A percentile compares a stretch with the other conserved stretches of the same genome.
Conservation (phyloP, 1,140 invertebrate genomes). For the Achroia grisella region DNA sequence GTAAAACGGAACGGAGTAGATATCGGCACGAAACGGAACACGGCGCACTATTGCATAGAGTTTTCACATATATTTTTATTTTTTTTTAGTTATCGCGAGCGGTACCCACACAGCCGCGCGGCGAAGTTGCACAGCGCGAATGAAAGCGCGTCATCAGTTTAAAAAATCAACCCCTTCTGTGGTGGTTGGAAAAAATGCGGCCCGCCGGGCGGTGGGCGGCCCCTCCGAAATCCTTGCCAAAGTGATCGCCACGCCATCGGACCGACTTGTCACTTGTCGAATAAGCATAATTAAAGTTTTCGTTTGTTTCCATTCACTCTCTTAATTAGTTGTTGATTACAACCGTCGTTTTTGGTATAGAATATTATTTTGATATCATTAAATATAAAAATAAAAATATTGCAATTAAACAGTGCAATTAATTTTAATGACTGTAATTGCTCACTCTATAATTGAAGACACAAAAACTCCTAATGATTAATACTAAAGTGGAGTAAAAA, state of each 20-base stretch:
- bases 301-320: slow-evolving; percentile 29
- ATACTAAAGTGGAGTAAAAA: no score
- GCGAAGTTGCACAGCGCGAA: slow-evolving; percentile 71
- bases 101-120: slow-evolving; percentile 63
- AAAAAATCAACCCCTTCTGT: slow-evolving; percentile 74
- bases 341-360: neutral
- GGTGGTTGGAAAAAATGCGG: slow-evolving; percentile 66
- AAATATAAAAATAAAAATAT: no score
- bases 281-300: slow-evolving; percentile 71
- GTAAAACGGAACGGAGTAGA: slow-evolving; percentile 40
- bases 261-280: slow-evolving; percentile 69
- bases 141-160: slow-evolving; percentile 76
- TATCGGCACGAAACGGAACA: slow-evolving; percentile 48
- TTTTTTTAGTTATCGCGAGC: slow-evolving; percentile 65
- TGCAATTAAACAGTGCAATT: no score
- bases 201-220: slow-evolving; percentile 41
- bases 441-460: no score
- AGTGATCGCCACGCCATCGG: slow-evolving; percentile 64
- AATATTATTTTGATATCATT: no score
- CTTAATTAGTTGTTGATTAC: slow-evolving; percentile 14
- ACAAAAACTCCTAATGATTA: no score
- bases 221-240: slow-evolving; percentile 67
- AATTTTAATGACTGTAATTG: no score
- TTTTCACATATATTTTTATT: slow-evolving; percentile 50
- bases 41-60: slow-evolving; percentile 58